Evolutionary conservation across 2,888 invertebrate genomes (phyloP), one percentile per base, ranked within the genome.

Genomic region (Erannis defoliaria): DNA sequence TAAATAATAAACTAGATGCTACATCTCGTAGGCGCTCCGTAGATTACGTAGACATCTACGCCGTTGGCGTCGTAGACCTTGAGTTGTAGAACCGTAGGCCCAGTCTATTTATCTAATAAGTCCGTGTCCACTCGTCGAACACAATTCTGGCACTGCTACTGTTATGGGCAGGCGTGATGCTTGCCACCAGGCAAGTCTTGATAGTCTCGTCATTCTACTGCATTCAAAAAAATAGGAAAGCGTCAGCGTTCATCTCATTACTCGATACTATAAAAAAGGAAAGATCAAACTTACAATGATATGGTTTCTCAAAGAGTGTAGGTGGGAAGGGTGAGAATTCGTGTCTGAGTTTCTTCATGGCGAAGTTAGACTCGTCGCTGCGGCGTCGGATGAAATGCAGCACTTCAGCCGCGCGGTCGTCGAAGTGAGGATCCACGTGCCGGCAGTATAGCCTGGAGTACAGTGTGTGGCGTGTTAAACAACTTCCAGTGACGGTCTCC

Each of bases 341-440:
- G 57, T 90, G 82, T 37, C 80, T 81, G 0, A 88, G 79, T 49
- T 86, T 87, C 54, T 82, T 78, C 86, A 85, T 85, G 0, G 75
- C 70, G 49, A 93, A 93, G 62, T 85, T 78, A 0, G 83, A 68
- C 35, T 91, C 90, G 37, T 89, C 85, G 31, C 80, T 82, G 14
- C 93, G 82, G 1, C 93, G 82, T 40, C 80, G 75, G 38, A 90
- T 72, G 69, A 93, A 93, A 63, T 90, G 89, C 0, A 84, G 74
- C 1, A 92, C 77, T 58, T 90, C 90, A 0, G 80, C 77, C 49
- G 87, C 85, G 0, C 83, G 81, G 1, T 77, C 73, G 10, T 86
- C 83, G 45, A 90, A 91, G 55, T 84, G 74, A 0, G 84, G 87
- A n/a, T 92, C 92, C 9, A 92, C 80, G 64, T 91, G 89, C 1